A percentile compares a stretch with the other conserved stretches of the same genome.
Evolutionary conservation across 2,888 invertebrate species (phyloP).

Genomic region (Andrena minutula): DNA sequence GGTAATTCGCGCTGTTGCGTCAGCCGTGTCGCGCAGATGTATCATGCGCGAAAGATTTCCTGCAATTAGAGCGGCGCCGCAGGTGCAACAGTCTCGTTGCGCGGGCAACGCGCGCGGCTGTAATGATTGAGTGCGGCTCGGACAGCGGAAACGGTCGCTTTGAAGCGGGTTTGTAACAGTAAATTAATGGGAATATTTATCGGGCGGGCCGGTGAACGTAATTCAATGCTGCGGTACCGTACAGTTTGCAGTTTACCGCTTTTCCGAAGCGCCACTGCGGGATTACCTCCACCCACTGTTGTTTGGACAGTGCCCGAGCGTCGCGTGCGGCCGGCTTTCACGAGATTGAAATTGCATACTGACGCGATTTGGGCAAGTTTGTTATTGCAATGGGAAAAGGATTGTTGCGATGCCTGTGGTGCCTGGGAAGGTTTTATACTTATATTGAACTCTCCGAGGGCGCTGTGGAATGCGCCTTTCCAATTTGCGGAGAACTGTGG

Average conservation of each 20-base stretch:
- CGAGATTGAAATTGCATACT: background rate
- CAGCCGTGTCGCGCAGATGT: background rate
- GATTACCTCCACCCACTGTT: background rate
- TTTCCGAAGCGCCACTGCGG: background rate
- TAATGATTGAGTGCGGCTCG: slow-evolving; percentile 18
- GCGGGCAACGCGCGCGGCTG: background rate
- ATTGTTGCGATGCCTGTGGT: background rate
- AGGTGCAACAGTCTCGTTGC: slow-evolving; percentile 21
- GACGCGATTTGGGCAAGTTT: background rate
- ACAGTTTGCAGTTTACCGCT: slow-evolving; percentile 9
- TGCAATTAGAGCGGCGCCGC: slow-evolving; percentile 8
- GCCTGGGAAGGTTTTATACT: no score
- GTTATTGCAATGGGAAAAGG: background rate
- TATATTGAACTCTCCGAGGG: no score
- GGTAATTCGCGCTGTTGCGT: background rate
- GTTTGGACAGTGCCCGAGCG: background rate
- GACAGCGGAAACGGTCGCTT: slow-evolving; percentile 13
- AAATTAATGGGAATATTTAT: slow-evolving; percentile 21
- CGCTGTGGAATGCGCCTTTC: no score
- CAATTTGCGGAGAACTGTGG: no score
- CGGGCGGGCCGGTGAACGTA: background rate
- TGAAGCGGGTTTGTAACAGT: background rate
- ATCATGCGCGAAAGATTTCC: slow-evolving; percentile 26
- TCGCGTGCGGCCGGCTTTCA: background rate
- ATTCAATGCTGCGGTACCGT: background rate